A percentile compares a stretch with the other conserved stretches of the same genome.
phyloP scores from a whole-genome alignment of 2,113 vertebrate genomes.

The Apodemus sylvaticus region DNA sequence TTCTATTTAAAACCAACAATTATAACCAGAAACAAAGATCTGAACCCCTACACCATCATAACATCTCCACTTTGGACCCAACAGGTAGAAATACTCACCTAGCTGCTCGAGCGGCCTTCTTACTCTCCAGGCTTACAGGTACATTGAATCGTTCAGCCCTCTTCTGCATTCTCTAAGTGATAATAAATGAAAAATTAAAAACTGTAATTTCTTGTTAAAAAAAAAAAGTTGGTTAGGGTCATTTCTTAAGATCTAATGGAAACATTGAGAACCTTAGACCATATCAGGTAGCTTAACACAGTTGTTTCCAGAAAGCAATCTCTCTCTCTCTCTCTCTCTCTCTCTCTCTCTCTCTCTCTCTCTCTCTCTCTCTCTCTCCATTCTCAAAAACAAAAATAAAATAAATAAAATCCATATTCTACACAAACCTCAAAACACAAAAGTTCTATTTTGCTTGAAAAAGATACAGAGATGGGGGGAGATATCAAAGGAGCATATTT shows the following conservation, averaged over 20 bases:
- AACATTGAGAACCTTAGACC: background rate
- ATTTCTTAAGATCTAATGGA: constrained; percentile 56
- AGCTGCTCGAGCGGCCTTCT: constrained; percentile 92
- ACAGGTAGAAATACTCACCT: constrained; percentile 84
- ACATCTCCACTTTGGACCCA: background rate
- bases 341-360: no score
- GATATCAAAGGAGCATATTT: constrained; percentile 60
- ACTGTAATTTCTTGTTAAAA: constrained; percentile 37
- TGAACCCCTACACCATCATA: background rate
- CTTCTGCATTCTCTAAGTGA: constrained; percentile 91
- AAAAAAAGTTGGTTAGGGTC: constrained; percentile 44
- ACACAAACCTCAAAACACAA: constrained; percentile 49
- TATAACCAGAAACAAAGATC: background rate
- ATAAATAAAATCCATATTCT: constrained; percentile 63
- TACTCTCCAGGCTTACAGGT: constrained; percentile 91
- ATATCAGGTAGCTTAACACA: constrained; percentile 48
- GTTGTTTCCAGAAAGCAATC: constrained; percentile 56
- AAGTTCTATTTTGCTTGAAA: constrained; percentile 57
- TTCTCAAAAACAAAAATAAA: constrained; percentile 61
- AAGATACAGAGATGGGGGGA: background rate
- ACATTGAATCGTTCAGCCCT: constrained; percentile 94
- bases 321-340: no score
- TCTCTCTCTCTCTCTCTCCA: background rate
- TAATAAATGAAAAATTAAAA: constrained; percentile 15
- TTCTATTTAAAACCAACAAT: constrained; percentile 49